Conservation (phyloP, 2,113 vertebrate species). For the Euleptes europaea region DNA sequence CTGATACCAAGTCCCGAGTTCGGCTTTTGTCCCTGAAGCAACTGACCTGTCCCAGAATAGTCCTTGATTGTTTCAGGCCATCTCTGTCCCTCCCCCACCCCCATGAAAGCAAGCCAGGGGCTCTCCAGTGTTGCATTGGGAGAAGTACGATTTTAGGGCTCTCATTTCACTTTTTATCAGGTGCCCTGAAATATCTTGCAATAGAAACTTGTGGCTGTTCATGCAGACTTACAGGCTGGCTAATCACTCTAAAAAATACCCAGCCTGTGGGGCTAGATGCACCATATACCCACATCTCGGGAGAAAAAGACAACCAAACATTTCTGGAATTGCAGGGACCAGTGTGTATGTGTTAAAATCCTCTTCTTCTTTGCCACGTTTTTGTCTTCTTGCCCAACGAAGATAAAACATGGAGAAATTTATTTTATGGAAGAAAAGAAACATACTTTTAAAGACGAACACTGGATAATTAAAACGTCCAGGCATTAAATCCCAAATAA, state of each 20-base stretch:
- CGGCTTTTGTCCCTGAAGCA: neutral
- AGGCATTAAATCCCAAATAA: neutral
- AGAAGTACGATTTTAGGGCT: no score
- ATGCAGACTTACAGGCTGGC: no score
- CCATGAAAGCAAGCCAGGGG: neutral
- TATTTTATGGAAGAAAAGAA: neutral
- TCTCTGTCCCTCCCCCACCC: neutral
- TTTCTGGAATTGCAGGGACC: no score
- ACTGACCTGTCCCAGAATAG: neutral
- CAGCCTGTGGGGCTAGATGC: no score
- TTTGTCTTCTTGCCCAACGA: neutral
- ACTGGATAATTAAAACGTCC: neutral
- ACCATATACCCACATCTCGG: no score
- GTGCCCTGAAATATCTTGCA: no score
- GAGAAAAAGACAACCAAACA: no score
- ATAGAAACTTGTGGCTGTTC: no score
- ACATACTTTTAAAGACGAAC: neutral
- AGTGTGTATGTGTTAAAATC: no score
- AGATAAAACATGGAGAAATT: neutral
- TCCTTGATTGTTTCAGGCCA: neutral
- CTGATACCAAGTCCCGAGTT: neutral
- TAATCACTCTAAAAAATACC: no score
- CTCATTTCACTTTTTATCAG: no score
- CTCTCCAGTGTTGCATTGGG: neutral
- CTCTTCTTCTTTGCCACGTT: neutral